These are phyloP conservation scores for Salvator merianae DNA, from an alignment of 2,113 vertebrate species.

Conservation along the genomic window DNA sequence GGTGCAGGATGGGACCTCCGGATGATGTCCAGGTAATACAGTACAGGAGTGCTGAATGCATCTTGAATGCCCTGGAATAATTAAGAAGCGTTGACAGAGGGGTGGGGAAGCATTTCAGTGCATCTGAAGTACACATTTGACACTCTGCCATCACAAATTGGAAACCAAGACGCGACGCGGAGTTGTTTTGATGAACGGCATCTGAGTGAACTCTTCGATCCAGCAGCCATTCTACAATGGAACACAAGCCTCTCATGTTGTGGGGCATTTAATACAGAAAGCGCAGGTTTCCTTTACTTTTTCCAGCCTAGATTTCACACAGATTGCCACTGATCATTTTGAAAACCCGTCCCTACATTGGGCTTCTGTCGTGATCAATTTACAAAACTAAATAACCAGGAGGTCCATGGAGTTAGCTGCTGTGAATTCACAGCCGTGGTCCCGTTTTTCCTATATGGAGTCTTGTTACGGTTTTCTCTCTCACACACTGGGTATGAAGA, in stretches of 20 bases:
- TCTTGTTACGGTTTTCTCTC: too few relatives aligned
- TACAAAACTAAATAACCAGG: neutral
- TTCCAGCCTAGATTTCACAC: neutral
- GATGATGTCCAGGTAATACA: neutral
- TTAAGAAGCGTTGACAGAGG: neutral
- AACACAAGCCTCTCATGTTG: neutral
- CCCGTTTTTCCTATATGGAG: neutral
- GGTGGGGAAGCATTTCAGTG: neutral
- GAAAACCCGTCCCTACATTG: neutral
- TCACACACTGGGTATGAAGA: neutral
- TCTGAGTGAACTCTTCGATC: neutral
- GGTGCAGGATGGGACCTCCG: neutral
- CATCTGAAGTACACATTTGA: neutral
- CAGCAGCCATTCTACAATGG: too few relatives aligned
- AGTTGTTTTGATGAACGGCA: neutral
- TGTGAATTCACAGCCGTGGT: neutral
- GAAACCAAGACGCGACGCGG: neutral
- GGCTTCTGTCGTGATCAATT: too few relatives aligned
- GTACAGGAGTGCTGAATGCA: neutral
- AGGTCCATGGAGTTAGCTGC: neutral
- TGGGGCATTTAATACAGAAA: neutral
- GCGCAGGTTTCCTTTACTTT: neutral
- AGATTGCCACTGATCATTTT: neutral
- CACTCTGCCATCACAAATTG: neutral
- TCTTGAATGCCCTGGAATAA: neutral